Conservation (phyloP, 2,797 vertebrate species). For the Momotus momota region DNA sequence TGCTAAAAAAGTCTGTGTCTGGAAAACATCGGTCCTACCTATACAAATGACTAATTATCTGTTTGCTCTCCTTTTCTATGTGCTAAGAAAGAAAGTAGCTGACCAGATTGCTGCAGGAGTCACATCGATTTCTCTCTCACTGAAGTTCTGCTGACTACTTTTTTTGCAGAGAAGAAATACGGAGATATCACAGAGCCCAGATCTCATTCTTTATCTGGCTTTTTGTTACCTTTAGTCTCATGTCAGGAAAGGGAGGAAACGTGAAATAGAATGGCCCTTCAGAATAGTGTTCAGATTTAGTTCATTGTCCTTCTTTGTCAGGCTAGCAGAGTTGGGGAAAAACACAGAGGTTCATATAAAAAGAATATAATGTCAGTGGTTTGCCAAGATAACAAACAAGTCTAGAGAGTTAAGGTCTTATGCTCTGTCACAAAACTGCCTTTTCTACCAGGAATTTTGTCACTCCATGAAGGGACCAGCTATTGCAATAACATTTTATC, state of each 20-base stretch:
- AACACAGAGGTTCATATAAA: not conserved
- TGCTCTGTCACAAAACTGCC: not conserved
- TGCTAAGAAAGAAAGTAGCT: not conserved
- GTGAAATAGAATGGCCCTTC: not conserved
- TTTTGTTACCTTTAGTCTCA: not conserved
- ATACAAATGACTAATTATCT: not conserved
- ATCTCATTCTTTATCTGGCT: not conserved
- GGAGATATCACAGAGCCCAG: not conserved
- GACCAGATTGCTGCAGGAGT: not conserved
- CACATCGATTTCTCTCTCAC: not conserved
- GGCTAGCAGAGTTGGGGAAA: not conserved
- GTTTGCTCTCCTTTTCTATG: not conserved
- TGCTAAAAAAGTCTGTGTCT: not conserved
- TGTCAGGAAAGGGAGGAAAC: not conserved
- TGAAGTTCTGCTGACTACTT: not conserved
- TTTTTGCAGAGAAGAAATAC: not conserved
- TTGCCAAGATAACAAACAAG: not conserved
- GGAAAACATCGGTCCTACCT: not conserved
- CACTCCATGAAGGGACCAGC: not conserved
- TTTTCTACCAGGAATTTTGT: not conserved
- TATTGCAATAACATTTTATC: not conserved
- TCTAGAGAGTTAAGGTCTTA: not conserved
- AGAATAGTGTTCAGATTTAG: not conserved
- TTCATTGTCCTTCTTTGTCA: not conserved
- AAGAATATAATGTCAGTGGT: not conserved